Conservation (phyloP, 2,888 invertebrate species). For the Limenitis arthemis region DNA sequence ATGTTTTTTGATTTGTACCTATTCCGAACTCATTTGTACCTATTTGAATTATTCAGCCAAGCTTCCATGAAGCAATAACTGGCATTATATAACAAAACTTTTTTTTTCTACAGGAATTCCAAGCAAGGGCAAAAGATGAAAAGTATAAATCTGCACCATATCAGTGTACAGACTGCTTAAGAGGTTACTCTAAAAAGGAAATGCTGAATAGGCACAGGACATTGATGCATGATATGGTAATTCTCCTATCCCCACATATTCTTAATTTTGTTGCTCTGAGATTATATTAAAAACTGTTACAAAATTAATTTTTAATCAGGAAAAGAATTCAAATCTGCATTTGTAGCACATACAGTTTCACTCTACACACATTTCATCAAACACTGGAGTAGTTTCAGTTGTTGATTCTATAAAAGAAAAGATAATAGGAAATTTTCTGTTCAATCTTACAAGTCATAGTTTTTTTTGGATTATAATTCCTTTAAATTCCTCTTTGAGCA, state of each 20-base stretch:
- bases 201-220: slow-evolving; percentile 47
- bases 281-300: too few relatives aligned
- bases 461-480: too few relatives aligned
- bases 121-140: slow-evolving; percentile 35
- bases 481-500: neutral
- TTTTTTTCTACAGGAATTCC: slow-evolving; percentile 32
- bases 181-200: slow-evolving; percentile 52
- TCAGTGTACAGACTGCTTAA: slow-evolving; percentile 52
- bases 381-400: too few relatives aligned
- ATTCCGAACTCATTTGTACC: neutral
- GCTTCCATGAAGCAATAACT: too few relatives aligned
- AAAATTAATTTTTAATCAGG: too few relatives aligned
- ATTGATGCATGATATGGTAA: slow-evolving; percentile 49
- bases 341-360: too few relatives aligned
- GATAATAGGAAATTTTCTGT: too few relatives aligned
- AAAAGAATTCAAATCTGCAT: too few relatives aligned
- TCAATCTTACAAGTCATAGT: too few relatives aligned
- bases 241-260: neutral
- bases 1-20: neutral
- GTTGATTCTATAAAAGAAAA: too few relatives aligned
- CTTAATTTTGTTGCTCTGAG: neutral
- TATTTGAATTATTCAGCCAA: too few relatives aligned
- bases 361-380: too few relatives aligned
- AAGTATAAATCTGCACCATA: slow-evolving; percentile 42
- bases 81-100: neutral